Evolutionary conservation across 2,888 invertebrate genomes (phyloP), one percentile per base, ranked within the genome.

Genomic region (Labia minor): DNA sequence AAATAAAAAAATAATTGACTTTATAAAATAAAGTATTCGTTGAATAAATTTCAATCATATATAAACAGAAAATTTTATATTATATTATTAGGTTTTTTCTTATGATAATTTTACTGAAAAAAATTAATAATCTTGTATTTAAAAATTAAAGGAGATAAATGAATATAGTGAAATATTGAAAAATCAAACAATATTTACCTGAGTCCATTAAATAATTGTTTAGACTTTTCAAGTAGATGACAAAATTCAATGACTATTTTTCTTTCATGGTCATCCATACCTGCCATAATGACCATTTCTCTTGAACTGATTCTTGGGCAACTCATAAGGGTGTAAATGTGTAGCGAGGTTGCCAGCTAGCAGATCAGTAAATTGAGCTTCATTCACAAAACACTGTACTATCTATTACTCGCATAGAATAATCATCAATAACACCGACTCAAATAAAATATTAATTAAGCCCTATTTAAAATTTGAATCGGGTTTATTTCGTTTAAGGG

Each of bases 211-310:
- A 97, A 97, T 70, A 96, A 84, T 80, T 96, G 95, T 80, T 95
- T 96, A 37, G 95, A 95, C 80, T 96, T 96, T 78, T 97, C 97
- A 71, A 96, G 83, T 74, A 96, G 83, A 80, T 96, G 95, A 79
- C 93, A 93, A 80, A 97, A 97, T 80, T 97, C 96, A 78, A 92
- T 86, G 72, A 96, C 93, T 76, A 95, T 86, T 84, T 92, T 92
- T 76, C 92, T 83, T 80, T 92, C 92, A 80, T 89, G 89, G 76
- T 91, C 91, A 78, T 90, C 89, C 82, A 89, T 86, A 78, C 85
- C 85, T 79, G 87, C 87, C 86, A 87, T 86, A 79, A 84, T 86
- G 82, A 86, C 86, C 71, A 71, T 71, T 69, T 69, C 70, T 70
- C 67, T 68, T 66, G 64, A 66, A 69, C n/a, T 49, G 49, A 49